Base-by-base conservation (phyloP, 2,113 vertebrate species). In the Anolis carolinensis region DNA sequence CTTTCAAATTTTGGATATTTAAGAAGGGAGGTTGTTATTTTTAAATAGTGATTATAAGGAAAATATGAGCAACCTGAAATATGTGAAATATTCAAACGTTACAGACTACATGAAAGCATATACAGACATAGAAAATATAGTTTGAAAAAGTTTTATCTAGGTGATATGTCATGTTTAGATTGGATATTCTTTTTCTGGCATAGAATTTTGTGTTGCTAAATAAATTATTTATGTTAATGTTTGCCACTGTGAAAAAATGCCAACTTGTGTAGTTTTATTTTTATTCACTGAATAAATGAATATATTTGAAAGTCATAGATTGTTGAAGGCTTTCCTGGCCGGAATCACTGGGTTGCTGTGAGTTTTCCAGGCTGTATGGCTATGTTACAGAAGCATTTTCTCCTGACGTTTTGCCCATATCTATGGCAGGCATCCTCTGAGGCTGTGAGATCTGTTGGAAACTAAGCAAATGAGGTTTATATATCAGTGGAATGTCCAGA, bases 21-120 rank as follows among this genome's bases (percentile, higher is more conserved):
- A 70, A 62, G 13, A 0, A 4, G 9, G 6, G 23, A 48, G 39
- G 25, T 30, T 16, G 25, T 16, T 71, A 23, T 8, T 70, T 59
- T 16, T 3, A 8, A 48, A 14, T 16, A 0, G 0, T 32, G 55
- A 18, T 1, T 0, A 34, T 59, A 13, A 78, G 20, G 44, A 67
- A 52, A 59, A 75, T 59, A n/a, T 21, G 30, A 0, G 50, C 39
- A 50, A 44, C 36, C 21, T 30, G 30, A 75, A 52, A 27, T 23
- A 63, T 63, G 34, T 55, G 23, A 25, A 32, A 36, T 32, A 5
- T 50, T 70, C 14, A 62, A 59, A 62, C 23, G 59, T 59, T 68
- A 5, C 16, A 44, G 34, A n/a, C 79, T 8, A 62, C 18, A 9
- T 59, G 59, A 7, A 83, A 59, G n/a, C 34, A 85, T 4, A 14